A percentile compares a stretch with the other conserved stretches of the same genome.
Conservation (phyloP, 2,797 vertebrate genomes). For the Nasua narica region DNA sequence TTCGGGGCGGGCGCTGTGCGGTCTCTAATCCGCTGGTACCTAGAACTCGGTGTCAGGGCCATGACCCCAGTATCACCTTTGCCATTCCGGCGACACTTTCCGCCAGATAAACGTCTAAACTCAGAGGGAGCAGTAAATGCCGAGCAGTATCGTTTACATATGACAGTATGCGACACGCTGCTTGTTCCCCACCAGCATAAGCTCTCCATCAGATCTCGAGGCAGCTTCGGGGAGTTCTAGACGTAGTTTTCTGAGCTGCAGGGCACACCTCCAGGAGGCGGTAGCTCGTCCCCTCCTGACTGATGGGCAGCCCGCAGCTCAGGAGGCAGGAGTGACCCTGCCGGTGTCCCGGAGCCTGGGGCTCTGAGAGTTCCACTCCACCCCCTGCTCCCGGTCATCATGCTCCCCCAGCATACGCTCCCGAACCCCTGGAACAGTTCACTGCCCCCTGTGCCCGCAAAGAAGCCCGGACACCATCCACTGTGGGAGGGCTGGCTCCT, state of each 20-base stretch:
- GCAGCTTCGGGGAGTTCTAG: neutral
- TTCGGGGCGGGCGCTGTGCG: rapidly evolving
- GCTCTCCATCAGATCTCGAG: neutral
- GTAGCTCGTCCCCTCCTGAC: neutral
- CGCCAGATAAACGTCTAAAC: neutral
- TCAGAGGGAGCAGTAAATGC: neutral
- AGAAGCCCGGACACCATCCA: neutral
- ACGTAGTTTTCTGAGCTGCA: neutral
- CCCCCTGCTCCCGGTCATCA: neutral
- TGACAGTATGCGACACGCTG: rapidly evolving
- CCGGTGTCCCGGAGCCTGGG: neutral
- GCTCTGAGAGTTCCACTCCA: too few species aligned
- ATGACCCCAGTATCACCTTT: rapidly evolving
- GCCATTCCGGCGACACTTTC: rapidly evolving
- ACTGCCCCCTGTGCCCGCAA: neutral
- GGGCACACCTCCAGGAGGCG: neutral
- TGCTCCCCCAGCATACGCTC: neutral
- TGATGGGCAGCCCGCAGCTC: neutral
- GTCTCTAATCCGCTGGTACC: neutral
- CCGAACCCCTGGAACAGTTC: neutral
- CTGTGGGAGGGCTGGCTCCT: neutral
- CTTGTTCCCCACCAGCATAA: rapidly evolving
- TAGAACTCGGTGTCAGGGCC: neutral
- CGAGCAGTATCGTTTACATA: rapidly evolving
- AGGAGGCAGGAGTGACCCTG: neutral